phyloP scores from a whole-genome alignment of 2,888 invertebrate species.

The Morinoia aosen region DNA sequence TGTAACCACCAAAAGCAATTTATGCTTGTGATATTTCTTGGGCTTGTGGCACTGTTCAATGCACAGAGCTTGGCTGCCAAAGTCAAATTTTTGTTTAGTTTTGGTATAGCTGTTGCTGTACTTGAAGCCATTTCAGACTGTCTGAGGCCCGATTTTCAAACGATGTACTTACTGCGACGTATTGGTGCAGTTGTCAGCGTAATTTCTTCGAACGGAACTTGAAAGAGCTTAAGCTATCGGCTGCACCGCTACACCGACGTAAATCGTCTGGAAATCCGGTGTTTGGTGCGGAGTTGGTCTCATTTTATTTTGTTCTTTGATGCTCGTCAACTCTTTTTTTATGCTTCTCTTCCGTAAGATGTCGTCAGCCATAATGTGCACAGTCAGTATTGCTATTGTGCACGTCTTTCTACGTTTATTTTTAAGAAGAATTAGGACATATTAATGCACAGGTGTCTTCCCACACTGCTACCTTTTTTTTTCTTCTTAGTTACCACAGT shows the following conservation, averaged over 20 bases:
- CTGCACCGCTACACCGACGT: too few relatives aligned
- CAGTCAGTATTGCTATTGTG: background rate
- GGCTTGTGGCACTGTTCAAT: background rate
- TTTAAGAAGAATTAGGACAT: background rate
- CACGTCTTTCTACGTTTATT: background rate
- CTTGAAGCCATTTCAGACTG: background rate
- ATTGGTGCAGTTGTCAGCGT: too few relatives aligned
- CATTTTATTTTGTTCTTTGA: background rate
- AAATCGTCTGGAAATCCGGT: too few relatives aligned
- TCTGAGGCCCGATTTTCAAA: too few relatives aligned
- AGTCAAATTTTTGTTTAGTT: background rate
- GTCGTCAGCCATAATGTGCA: background rate
- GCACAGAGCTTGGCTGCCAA: background rate
- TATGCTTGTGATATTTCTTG: background rate
- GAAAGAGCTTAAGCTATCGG: too few relatives aligned
- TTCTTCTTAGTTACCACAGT: background rate
- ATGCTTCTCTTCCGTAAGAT: background rate
- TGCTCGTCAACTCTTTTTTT: background rate
- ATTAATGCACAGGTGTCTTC: background rate
- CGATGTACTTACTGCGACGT: too few relatives aligned
- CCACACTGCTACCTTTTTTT: too few relatives aligned
- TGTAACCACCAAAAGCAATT: background rate
- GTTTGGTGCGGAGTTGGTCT: background rate
- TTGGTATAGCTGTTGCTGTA: background rate
- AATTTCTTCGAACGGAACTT: too few relatives aligned